These are phyloP conservation scores for Pilophorus perplexus DNA, from an alignment of 2,888 invertebrate genomes.

Conservation along the genomic window DNA sequence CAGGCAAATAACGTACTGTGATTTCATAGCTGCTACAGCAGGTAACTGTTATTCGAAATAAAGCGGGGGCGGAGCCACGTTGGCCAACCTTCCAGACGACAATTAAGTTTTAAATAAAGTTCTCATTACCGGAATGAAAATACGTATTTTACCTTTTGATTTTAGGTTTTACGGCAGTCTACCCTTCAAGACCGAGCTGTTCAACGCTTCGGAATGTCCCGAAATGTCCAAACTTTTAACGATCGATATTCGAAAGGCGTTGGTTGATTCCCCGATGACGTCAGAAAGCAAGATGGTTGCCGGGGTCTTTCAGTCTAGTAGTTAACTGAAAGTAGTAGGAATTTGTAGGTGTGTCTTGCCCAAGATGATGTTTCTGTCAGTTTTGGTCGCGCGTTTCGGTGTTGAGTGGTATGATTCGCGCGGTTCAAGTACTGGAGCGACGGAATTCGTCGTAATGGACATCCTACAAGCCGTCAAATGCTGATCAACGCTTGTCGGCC, in stretches of 20 bases:
- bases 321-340: constrained; percentile 65
- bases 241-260: constrained; percentile 39
- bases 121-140: no score
- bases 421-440: neutral
- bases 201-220: no score
- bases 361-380: constrained; percentile 54
- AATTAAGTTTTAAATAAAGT: no score
- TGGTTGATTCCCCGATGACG: constrained; percentile 57
- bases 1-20: no score
- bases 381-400: constrained; percentile 10
- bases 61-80: no score
- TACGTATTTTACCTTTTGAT: no score
- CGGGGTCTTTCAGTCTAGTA: constrained; percentile 67
- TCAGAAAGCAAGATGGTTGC: constrained; percentile 74
- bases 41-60: no score
- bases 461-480: constrained; percentile 7
- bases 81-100: no score
- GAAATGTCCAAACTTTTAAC: no score
- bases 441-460: neutral
- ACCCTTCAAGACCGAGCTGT: no score
- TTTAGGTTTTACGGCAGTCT: no score
- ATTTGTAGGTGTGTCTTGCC: constrained; percentile 70
- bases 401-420: constrained; percentile 14
- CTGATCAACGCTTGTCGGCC: constrained; percentile 32
- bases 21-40: no score